Percentiles rank a stretch among this genome's conserved stretches.
phyloP scores from a whole-genome alignment of 2,888 invertebrate species.

The Scaptomyza tumidula region DNA sequence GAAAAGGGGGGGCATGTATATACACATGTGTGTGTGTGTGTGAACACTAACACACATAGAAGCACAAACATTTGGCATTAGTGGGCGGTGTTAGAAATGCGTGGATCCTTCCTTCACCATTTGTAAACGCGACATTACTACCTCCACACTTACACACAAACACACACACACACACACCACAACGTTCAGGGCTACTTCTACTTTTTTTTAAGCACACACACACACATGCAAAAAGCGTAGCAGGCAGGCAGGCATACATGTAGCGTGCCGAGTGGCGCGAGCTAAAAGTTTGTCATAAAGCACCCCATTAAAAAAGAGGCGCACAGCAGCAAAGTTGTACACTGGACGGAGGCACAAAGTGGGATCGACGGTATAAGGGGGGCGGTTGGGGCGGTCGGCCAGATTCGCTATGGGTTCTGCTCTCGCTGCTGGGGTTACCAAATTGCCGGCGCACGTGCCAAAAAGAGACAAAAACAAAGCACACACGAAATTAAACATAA shows the following conservation, averaged over 20 bases:
- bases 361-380: background rate
- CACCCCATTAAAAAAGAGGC: slow-evolving; percentile 80
- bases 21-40: slow-evolving; percentile 14
- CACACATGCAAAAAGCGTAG: background rate
- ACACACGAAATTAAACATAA: slow-evolving; percentile 72
- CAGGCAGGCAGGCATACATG: background rate
- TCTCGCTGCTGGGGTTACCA: slow-evolving; percentile 30
- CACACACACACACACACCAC: slow-evolving; percentile 21
- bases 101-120: slow-evolving; percentile 44
- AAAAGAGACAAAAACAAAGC: slow-evolving; percentile 34
- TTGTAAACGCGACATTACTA: slow-evolving; percentile 41
- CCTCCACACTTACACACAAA: slow-evolving; percentile 35
- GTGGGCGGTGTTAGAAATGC: slow-evolving; percentile 84
- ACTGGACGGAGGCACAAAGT: slow-evolving; percentile 1
- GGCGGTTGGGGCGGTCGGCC: background rate
- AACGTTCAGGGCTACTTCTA: slow-evolving; percentile 45
- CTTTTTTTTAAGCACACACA: slow-evolving; percentile 41
- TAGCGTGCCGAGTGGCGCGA: slow-evolving; percentile 63
- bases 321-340: slow-evolving; percentile 38
- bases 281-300: slow-evolving; percentile 81
- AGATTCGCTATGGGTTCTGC: slow-evolving; percentile 16
- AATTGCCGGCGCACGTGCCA: slow-evolving; percentile 23
- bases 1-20: slow-evolving; percentile 14
- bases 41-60: slow-evolving; percentile 9
- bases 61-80: slow-evolving; percentile 74